These are phyloP conservation scores for Mythimna impura DNA, from an alignment of 2,888 invertebrate genomes.

Conservation along the genomic window DNA sequence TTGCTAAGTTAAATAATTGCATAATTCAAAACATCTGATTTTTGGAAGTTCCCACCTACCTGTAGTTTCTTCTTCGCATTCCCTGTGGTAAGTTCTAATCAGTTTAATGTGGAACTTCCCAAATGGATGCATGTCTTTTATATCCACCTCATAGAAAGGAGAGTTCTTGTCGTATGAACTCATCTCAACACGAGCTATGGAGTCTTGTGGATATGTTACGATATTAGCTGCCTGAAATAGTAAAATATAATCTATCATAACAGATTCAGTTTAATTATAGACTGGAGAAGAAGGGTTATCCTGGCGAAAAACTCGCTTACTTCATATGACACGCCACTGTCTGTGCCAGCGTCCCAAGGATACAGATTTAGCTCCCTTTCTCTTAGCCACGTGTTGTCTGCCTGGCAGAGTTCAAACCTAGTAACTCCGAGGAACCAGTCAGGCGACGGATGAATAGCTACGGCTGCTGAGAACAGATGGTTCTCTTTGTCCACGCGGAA, in stretches of 20 bases:
- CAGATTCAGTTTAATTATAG: not conserved
- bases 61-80: constrained; percentile 75
- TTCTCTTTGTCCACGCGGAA: constrained; percentile 81
- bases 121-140: constrained; percentile 84
- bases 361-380: constrained; percentile 95
- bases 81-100: constrained; percentile 80
- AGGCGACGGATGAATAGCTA: constrained; percentile 91
- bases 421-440: constrained; percentile 99
- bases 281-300: not conserved
- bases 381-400: constrained; percentile 97
- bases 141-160: constrained; percentile 83
- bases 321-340: constrained; percentile 97
- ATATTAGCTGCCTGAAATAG: constrained; percentile 81
- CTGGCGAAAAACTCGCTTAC: constrained; percentile 80
- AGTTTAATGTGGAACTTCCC: constrained; percentile 81
- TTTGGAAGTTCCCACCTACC: constrained; percentile 59
- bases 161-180: constrained; percentile 85
- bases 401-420: constrained; percentile 96
- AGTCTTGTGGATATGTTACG: constrained; percentile 83
- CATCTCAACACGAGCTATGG: constrained; percentile 80
- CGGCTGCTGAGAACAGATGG: constrained; percentile 80
- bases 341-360: constrained; percentile 99
- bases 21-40: not conserved
- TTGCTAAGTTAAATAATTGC: not conserved
- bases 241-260: not conserved